These are phyloP conservation scores for Philonicus albiceps DNA, from an alignment of 2,888 invertebrate species.

Conservation along the genomic window DNA sequence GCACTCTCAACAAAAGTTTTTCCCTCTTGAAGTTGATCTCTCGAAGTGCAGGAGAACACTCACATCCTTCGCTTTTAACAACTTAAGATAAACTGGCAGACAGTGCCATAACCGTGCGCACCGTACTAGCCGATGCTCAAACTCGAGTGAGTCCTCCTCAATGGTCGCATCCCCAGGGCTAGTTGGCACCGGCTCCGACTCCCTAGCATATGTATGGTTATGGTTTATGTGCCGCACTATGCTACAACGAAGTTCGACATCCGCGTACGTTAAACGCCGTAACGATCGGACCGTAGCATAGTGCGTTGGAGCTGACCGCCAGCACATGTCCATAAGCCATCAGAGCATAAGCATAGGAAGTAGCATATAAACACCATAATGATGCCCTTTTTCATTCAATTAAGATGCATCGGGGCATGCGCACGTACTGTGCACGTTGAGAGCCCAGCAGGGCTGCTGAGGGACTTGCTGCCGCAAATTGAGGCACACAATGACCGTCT, in stretches of 20 bases:
- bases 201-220: not conserved
- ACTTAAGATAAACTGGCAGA: constrained; percentile 28
- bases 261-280: not conserved
- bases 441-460: not conserved
- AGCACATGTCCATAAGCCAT: not conserved
- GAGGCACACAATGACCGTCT: constrained; percentile 27
- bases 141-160: constrained; percentile 26
- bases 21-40: not conserved
- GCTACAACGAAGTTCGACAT: not conserved
- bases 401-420: constrained; percentile 42
- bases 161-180: not conserved
- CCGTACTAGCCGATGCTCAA: not conserved
- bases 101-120: not conserved
- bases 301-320: not conserved
- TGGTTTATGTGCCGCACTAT: not conserved
- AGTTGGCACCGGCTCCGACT: not conserved
- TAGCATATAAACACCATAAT: constrained; percentile 38
- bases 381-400: constrained; percentile 40
- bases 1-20: constrained; percentile 7
- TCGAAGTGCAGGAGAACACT: not conserved
- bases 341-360: constrained; percentile 24
- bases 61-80: constrained; percentile 29
- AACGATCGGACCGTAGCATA: not conserved
- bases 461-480: constrained; percentile 8
- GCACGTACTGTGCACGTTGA: not conserved